phyloP scores from a whole-genome alignment of 37 sponge, comb jelly and placozoan species.

The Hexactinellida sp. region DNA sequence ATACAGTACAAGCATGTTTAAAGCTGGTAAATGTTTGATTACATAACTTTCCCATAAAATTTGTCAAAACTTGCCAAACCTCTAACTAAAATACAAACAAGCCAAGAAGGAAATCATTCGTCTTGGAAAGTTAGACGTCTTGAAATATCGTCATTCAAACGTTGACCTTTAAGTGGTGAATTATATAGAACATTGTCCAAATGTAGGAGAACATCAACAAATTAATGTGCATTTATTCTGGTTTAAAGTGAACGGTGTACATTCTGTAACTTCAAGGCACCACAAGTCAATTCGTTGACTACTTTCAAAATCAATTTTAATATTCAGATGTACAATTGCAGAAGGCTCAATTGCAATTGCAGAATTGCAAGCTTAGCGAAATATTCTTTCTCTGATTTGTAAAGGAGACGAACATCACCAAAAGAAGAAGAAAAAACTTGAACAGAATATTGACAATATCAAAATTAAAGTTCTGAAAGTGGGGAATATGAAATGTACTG shows the following conservation, averaged over 20 bases:
- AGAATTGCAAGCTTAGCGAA: not conserved
- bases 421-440: not conserved
- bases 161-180: not conserved
- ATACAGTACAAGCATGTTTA: too few relatives aligned
- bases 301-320: not conserved
- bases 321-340: not conserved
- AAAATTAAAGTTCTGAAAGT: not conserved
- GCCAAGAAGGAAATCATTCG: not conserved
- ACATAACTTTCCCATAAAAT: too few relatives aligned
- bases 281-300: not conserved
- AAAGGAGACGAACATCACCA: not conserved
- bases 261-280: not conserved
- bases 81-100: not conserved
- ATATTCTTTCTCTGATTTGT: not conserved
- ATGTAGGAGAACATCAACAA: not conserved
- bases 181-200: not conserved
- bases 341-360: not conserved
- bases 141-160: not conserved
- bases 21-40: too few relatives aligned
- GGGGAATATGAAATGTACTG: not conserved
- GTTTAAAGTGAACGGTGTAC: not conserved
- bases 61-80: too few relatives aligned
- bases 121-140: not conserved
- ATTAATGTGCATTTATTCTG: not conserved
- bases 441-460: not conserved